Evolutionary conservation across 2,888 invertebrate genomes (phyloP).

Genomic region (Drosophila meridionalis): DNA sequence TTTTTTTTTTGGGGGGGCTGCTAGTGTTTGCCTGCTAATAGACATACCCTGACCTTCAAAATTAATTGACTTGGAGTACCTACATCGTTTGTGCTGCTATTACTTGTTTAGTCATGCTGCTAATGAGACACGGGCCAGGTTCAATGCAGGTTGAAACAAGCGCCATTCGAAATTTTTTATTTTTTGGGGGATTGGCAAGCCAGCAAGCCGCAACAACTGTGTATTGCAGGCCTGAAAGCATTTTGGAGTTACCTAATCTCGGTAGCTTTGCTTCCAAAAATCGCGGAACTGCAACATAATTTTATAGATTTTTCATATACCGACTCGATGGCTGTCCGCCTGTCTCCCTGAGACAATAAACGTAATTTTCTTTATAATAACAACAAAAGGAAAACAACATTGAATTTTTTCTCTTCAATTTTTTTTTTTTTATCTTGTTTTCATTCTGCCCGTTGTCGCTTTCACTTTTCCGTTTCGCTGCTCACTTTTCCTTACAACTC

Average conservation of each 20-base stretch:
- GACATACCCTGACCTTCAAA: slow-evolving; percentile 72
- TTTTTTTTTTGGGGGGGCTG: slow-evolving; percentile 21
- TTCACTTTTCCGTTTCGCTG: slow-evolving; percentile 72
- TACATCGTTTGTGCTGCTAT: slow-evolving; percentile 57
- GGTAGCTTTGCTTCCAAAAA: slow-evolving; percentile 38
- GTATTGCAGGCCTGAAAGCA: slow-evolving; percentile 37
- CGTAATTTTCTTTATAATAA: slow-evolving; percentile 24
- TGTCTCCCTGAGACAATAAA: slow-evolving; percentile 3
- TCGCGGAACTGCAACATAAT: slow-evolving; percentile 68
- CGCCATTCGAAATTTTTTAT: slow-evolving; percentile 24
- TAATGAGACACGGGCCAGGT: slow-evolving; percentile 65
- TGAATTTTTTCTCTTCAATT: slow-evolving; percentile 6
- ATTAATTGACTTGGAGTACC: slow-evolving; percentile 65
- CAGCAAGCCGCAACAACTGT: no score
- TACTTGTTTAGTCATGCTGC: slow-evolving; percentile 67
- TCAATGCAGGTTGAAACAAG: slow-evolving; percentile 56
- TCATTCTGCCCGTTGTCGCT: slow-evolving; percentile 63
- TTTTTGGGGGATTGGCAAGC: slow-evolving; percentile 52
- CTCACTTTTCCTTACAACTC: slow-evolving; percentile 61
- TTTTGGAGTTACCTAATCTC: slow-evolving; percentile 61
- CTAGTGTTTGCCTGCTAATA: slow-evolving; percentile 55
- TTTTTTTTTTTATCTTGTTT: slow-evolving; percentile 33
- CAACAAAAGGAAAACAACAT: slow-evolving; percentile 13
- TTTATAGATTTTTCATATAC: slow-evolving; percentile 46
- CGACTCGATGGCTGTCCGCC: background rate